phyloP scores from a whole-genome alignment of 2,888 invertebrate species.

The Clusia tigrina region DNA sequence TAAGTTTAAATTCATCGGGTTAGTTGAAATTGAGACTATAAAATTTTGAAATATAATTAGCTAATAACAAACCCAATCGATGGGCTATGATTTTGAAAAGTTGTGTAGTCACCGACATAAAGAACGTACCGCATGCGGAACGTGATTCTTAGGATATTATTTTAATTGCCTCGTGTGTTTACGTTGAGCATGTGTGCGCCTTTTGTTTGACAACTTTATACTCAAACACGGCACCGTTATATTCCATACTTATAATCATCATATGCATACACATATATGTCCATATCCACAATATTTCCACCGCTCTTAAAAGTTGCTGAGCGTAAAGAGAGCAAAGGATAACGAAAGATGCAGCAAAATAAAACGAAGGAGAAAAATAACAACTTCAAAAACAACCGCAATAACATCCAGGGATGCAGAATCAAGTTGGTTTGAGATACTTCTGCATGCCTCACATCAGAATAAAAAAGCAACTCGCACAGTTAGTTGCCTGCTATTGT shows the following conservation, averaged over 20 bases:
- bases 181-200: conserved; percentile 8
- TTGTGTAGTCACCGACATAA: too few species aligned
- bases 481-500: conserved; percentile 5
- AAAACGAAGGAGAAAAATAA: conserved; percentile 31
- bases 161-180: conserved; percentile 23
- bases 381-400: neutral
- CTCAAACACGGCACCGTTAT: neutral
- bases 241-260: too few species aligned
- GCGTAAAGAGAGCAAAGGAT: conserved; percentile 17
- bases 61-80: neutral
- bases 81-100: too few species aligned
- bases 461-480: conserved; percentile 23
- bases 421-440: conserved; percentile 10
- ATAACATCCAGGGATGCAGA: too few species aligned
- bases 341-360: conserved; percentile 40
- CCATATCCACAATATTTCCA: neutral
- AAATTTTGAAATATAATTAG: too few species aligned
- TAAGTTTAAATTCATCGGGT: too few species aligned
- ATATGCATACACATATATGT: conserved; percentile 16
- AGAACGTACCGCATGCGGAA: conserved; percentile 5
- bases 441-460: conserved; percentile 17
- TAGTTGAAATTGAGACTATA: too few species aligned
- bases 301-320: neutral
- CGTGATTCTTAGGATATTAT: conserved; percentile 19
- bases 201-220: neutral